Evolutionary conservation across 2,113 vertebrate species (phyloP).

Genomic region (Alligator sinensis): DNA sequence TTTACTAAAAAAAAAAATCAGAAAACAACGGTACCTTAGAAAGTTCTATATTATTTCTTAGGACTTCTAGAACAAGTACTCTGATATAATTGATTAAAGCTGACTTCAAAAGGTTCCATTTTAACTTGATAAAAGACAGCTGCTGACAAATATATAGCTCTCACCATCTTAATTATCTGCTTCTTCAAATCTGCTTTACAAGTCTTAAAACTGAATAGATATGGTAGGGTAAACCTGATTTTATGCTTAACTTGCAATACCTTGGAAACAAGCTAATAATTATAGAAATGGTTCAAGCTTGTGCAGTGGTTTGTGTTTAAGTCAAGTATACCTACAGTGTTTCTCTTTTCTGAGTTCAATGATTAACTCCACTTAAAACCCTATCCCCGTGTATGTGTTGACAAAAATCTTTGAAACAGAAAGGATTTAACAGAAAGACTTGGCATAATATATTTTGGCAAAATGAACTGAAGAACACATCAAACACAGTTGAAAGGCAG

Average conservation of each 20-base stretch:
- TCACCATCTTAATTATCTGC: constrained; percentile 53
- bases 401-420: constrained; percentile 57
- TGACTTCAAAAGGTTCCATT: constrained; percentile 65
- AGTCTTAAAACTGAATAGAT: constrained; percentile 57
- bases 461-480: constrained; percentile 33
- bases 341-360: constrained; percentile 54
- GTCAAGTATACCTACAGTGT: constrained; percentile 30
- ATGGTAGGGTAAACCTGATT: constrained; percentile 55
- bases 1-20: constrained; percentile 2
- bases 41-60: constrained; percentile 28
- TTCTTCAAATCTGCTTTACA: constrained; percentile 54
- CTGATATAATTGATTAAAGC: constrained; percentile 59
- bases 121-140: constrained; percentile 40
- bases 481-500: constrained; percentile 49
- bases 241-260: constrained; percentile 41
- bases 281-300: constrained; percentile 41
- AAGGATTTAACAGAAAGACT: constrained; percentile 63
- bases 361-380: constrained; percentile 68
- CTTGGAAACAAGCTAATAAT: constrained; percentile 57
- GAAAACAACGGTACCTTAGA: constrained; percentile 18
- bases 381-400: constrained; percentile 36
- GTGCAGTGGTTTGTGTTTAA: constrained; percentile 22
- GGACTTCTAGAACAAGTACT: constrained; percentile 43
- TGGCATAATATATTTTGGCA: constrained; percentile 54
- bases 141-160: constrained; percentile 44